Evolutionary conservation across 2,797 vertebrate species (phyloP).

Genomic region (Acrossocheilus wenchowensis): DNA sequence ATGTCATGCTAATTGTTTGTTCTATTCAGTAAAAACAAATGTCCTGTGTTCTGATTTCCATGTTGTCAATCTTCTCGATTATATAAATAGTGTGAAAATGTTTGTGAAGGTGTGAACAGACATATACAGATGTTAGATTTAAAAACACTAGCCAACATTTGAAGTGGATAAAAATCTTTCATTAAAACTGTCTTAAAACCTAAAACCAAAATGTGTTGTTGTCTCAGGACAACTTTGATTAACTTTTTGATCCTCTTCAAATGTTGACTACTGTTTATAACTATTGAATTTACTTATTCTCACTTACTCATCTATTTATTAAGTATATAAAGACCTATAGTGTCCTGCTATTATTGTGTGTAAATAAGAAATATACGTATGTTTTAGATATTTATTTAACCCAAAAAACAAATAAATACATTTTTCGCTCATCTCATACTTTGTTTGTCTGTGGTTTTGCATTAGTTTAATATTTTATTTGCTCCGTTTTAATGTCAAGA

Average conservation of each 20-base stretch:
- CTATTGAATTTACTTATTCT: no score
- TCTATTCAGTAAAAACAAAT: neutral
- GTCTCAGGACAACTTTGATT: no score
- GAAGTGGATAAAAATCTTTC: no score
- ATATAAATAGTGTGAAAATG: neutral
- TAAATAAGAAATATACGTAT: neutral
- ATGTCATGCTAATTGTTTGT: slow-evolving; percentile 5
- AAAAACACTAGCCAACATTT: no score
- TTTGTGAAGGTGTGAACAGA: neutral
- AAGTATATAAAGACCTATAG: no score
- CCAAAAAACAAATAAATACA: neutral
- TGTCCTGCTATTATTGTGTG: no score
- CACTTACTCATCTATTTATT: no score
- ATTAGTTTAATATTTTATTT: neutral
- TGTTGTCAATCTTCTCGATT: neutral
- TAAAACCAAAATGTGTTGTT: no score
- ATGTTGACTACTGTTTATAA: no score
- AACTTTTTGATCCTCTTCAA: no score
- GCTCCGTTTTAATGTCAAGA: neutral
- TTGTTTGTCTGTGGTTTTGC: neutral
- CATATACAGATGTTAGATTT: neutral
- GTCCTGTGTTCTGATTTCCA: neutral
- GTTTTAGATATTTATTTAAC: neutral
- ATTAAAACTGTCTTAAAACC: no score
- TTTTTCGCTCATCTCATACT: neutral